Evolutionary conservation across 2,888 invertebrate species (phyloP), one percentile per base, ranked within the genome.

Genomic region (Anagyrus pseudococci): DNA sequence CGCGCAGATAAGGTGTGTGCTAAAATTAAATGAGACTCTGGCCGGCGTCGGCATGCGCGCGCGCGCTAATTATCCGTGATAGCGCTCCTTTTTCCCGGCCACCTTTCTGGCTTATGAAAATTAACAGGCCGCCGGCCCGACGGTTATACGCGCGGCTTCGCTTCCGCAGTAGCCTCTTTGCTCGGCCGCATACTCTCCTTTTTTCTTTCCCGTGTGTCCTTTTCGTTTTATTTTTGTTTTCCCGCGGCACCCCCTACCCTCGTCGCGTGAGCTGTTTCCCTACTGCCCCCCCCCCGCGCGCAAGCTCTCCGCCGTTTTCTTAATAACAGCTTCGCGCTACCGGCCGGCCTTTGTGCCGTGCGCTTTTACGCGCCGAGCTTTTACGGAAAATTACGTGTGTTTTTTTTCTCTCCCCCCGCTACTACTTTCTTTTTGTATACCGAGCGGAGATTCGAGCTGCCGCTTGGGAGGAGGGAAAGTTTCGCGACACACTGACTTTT

Each of bases 61-160:
- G 8, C 7, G 26, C 10, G 37, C 50, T 50, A 50, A 50, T 50
- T 50, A 50, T 26, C 17, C 37, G 20, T 26, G 33, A 20, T 47
- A 46, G 22, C 46, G 8, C 33, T 29, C 29, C 10, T 10, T 29
- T 29, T 29, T 29, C 4, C 29, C 29, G 29, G 10, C 29, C n/a
- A 17, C 26, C 49, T 19, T n/a, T n/a, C n/a, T 8, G 15, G 50
- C 50, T 50, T 50, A 50, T 50, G 50, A 37, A 50, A 50, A 50
- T 50, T 50, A 50, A 50, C 37, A 29, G 29, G 20, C 50, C 8
- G 17, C 17, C n/a, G 17, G 4, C n/a, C 15, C 29, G 13, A 26
- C 26, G n/a, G 4, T 6, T 15, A 10, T 10, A 29, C 29, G 29
- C 29, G 6, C 29, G 29, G 10, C 6, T 7, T 7, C 6, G 4